Evolutionary conservation across 2,113 vertebrate genomes (phyloP).

Genomic region (Myotis davidii): DNA sequence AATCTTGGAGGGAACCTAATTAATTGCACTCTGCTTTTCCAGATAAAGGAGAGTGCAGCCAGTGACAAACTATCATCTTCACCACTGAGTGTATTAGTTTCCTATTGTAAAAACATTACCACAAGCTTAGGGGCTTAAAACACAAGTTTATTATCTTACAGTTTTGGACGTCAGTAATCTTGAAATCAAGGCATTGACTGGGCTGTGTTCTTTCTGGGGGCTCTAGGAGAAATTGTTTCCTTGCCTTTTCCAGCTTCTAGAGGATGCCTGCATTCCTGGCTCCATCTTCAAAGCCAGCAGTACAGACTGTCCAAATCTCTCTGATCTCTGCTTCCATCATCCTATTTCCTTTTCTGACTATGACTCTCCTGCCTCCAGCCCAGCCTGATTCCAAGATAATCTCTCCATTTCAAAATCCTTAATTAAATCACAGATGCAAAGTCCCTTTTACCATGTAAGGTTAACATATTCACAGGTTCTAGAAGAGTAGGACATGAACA

Average conservation of each 20-base stretch:
- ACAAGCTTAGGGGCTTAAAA: not conserved
- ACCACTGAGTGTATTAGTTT: not conserved
- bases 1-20: not conserved
- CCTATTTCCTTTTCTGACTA: not conserved
- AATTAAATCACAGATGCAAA: not conserved
- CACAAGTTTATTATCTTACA: not conserved
- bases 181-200: not conserved
- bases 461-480: not conserved
- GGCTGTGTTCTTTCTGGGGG: not conserved
- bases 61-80: not conserved
- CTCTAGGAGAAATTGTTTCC: not conserved
- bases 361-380: not conserved
- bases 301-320: not conserved
- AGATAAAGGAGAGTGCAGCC: not conserved
- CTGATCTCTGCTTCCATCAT: not conserved
- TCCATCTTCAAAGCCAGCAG: not conserved
- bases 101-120: constrained; percentile 11
- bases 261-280: not conserved
- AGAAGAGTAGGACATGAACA: not conserved
- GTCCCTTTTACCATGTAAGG: not conserved
- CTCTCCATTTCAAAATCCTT: not conserved
- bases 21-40: not conserved
- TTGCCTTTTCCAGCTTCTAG: not conserved
- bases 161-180: not conserved
- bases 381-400: not conserved